phyloP scores from a whole-genome alignment of 1,140 invertebrate genomes.

The Drosophila repleta region DNA sequence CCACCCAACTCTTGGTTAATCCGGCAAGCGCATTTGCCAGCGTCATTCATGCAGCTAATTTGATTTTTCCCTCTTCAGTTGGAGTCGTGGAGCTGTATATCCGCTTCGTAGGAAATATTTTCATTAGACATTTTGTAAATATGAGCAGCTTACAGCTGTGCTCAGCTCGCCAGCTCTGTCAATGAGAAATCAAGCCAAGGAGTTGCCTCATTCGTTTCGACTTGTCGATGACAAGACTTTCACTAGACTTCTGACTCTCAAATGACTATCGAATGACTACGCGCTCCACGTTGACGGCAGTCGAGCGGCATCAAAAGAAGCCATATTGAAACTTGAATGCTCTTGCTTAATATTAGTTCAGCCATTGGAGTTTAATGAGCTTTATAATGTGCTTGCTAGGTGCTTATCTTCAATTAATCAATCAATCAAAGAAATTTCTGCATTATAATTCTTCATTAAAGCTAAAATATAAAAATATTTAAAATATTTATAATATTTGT shows the following conservation, averaged over 20 bases:
- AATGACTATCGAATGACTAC: slow-evolving; percentile 48
- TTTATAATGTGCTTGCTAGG: too few species aligned
- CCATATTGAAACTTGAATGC: background rate
- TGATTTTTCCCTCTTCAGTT: slow-evolving; percentile 54
- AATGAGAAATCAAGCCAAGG: slow-evolving; percentile 51
- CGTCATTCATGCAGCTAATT: slow-evolving; percentile 78
- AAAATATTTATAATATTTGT: too few species aligned
- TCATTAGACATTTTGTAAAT: slow-evolving; percentile 82
- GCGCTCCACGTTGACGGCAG: slow-evolving; percentile 10
- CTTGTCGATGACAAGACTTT: slow-evolving; percentile 49
- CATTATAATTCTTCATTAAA: too few species aligned
- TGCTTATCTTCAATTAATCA: background rate
- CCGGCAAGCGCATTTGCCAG: slow-evolving; percentile 65
- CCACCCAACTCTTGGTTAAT: slow-evolving; percentile 63
- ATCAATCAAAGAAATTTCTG: background rate
- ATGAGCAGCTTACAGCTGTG: slow-evolving; percentile 66
- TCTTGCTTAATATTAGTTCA: background rate
- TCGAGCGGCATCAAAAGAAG: background rate
- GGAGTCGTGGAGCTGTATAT: background rate
- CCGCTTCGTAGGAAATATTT: slow-evolving; percentile 64
- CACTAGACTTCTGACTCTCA: slow-evolving; percentile 21
- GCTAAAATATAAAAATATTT: too few species aligned
- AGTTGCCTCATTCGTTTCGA: slow-evolving; percentile 27
- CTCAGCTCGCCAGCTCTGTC: slow-evolving; percentile 51
- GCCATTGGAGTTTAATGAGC: background rate